phyloP scores from a whole-genome alignment of 1,140 invertebrate species.

The Gryon sp. region DNA sequence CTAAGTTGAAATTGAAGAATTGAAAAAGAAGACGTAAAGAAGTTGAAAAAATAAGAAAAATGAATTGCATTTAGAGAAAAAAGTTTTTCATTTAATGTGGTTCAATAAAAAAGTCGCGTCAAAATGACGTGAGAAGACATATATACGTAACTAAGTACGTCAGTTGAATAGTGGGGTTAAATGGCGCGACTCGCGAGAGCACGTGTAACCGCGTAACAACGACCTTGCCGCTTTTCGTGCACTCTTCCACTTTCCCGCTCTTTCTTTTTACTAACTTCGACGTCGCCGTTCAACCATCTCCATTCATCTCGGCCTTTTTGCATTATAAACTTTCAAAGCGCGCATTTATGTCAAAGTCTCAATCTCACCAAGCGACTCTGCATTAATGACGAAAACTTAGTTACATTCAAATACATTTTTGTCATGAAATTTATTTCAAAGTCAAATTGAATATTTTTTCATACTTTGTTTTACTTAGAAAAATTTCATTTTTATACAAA shows the following conservation, averaged over 20 bases:
- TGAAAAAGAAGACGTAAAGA: no score
- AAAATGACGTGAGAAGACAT: conserved; percentile 12
- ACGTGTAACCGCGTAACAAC: conserved; percentile 75
- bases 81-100: no score
- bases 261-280: conserved; percentile 39
- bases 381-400: no score
- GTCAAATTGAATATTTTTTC: no score
- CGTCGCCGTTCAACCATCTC: conserved; percentile 34
- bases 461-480: no score
- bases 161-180: conserved; percentile 43
- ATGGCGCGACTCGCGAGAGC: conserved; percentile 68
- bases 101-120: conserved; percentile 11
- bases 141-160: no score
- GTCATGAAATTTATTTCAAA: no score
- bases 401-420: no score
- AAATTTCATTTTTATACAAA: no score
- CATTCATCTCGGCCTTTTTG: conserved; percentile 56
- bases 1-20: no score
- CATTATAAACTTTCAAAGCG: conserved; percentile 26
- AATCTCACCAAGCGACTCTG: neutral
- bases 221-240: conserved; percentile 73
- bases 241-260: conserved; percentile 52
- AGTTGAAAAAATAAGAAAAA: neutral
- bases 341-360: conserved; percentile 8
- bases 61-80: neutral